Evolutionary conservation across 2,113 vertebrate species (phyloP), one percentile per base, ranked within the genome.

Genomic region (Corythaeola cristata): DNA sequence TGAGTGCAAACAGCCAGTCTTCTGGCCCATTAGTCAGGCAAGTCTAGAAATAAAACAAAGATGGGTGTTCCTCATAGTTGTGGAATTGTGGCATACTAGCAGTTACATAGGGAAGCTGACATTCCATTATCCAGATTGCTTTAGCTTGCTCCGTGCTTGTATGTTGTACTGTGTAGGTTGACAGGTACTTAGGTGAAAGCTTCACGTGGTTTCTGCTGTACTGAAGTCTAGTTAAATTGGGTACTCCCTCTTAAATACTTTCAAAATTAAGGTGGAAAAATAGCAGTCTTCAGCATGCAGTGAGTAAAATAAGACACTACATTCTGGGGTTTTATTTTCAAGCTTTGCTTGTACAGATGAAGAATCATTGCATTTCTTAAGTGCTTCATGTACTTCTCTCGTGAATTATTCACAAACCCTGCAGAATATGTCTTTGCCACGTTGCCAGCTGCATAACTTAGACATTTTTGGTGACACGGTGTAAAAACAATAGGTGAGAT

Each of bases 401-500:
- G 2, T 81, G 84, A 68, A 85, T 92, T 94, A 59, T 92, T 93
- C 69, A 88, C 32, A 13, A 86, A 89, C 39, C 84, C 93, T 71
- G 47, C 69, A 83, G 89, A 88, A 63, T 79, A 15, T 78, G 56
- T 76, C 15, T 93, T 71, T 80, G 96, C 95, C 66, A 72, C 47
- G 52, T 59, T 82, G 63, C 78, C 73, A 79, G 68, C 90, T 58
- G 33, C n/a, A 26, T 21, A 67, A 66, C 82, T 84, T 62, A 30
- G 74, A 63, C 73, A 22, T 83, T 90, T 84, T 76, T 82, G 81
- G 87, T 89, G 93, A 77, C 67, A 55, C 74, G 87, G 78, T 20
- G 30, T n/a, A 53, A 78, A 89, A 95, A 89, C 75, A 93, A 71
- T 74, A 78, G 73, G 85, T 85, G 89, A 80, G 78, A 67, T 84